phyloP scores from a whole-genome alignment of 2,888 invertebrate genomes.

The Cyaniris semiargus region DNA sequence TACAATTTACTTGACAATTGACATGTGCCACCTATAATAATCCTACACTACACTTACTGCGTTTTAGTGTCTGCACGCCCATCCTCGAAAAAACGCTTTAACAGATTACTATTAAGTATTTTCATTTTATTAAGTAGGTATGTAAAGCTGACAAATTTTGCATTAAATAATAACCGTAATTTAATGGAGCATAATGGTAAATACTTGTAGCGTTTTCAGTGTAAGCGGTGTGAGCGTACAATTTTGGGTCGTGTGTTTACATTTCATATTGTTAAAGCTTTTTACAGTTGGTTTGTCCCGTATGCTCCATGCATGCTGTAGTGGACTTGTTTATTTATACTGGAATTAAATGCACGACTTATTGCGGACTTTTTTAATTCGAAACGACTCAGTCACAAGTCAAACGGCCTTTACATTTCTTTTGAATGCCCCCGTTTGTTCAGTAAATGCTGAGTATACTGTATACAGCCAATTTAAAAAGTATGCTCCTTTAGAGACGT shows the following conservation, averaged over 20 bases:
- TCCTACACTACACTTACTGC: too few species aligned
- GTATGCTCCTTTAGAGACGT: neutral
- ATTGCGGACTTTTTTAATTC: conserved; percentile 27
- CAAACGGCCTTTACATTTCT: conserved; percentile 19
- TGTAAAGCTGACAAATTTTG: neutral
- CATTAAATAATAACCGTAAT: neutral
- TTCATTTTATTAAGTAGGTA: too few species aligned
- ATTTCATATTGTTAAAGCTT: conserved; percentile 44
- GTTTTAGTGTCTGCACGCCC: too few species aligned
- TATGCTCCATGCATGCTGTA: conserved; percentile 44
- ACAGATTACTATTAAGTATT: too few species aligned
- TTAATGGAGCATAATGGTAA: neutral
- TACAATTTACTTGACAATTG: too few species aligned
- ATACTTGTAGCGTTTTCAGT: neutral
- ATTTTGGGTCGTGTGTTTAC: conserved; percentile 37
- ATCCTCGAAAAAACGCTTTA: too few species aligned
- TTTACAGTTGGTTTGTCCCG: conserved; percentile 47
- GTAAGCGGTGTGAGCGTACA: neutral
- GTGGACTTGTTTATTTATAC: conserved; percentile 33
- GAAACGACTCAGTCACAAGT: conserved; percentile 18
- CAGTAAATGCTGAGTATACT: conserved; percentile 2
- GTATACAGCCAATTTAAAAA: conserved; percentile 14
- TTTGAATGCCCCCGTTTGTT: neutral
- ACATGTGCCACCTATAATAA: too few species aligned
- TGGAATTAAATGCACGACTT: conserved; percentile 33